Conservation (phyloP, 2,888 invertebrate species). For the Pecten maximus region DNA sequence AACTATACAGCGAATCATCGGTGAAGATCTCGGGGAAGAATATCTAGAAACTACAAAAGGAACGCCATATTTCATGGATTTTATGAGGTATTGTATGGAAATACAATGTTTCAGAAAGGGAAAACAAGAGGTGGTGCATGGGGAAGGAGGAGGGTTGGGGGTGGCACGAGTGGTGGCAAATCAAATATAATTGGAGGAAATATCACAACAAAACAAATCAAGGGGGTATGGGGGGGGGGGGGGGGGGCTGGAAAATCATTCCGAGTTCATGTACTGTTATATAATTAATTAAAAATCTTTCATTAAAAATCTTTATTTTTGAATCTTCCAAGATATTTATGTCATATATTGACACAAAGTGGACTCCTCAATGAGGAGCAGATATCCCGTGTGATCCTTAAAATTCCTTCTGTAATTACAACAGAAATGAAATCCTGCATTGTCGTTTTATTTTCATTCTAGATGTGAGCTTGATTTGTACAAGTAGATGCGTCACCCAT, state of each 20-base stretch:
- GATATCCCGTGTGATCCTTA: background rate
- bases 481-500: background rate
- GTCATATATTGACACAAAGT: too few relatives aligned
- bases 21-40: constrained; percentile 86
- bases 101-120: background rate
- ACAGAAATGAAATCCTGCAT: background rate
- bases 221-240: too few relatives aligned
- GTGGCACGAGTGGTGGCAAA: too few relatives aligned
- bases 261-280: too few relatives aligned
- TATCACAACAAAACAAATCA: too few relatives aligned
- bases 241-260: too few relatives aligned
- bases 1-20: constrained; percentile 87
- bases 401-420: background rate
- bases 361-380: too few relatives aligned
- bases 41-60: constrained; percentile 87
- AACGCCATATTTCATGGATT: constrained; percentile 93
- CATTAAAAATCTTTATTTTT: too few relatives aligned
- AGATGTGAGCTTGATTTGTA: constrained; percentile 30
- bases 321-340: too few relatives aligned
- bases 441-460: background rate
- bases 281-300: too few relatives aligned
- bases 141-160: background rate
- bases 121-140: background rate
- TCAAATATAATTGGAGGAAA: too few relatives aligned
- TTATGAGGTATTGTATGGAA: constrained; percentile 87